Evolutionary conservation across 2,888 invertebrate species (phyloP), one percentile per base, ranked within the genome.

Genomic region (Pegoplata infirma): DNA sequence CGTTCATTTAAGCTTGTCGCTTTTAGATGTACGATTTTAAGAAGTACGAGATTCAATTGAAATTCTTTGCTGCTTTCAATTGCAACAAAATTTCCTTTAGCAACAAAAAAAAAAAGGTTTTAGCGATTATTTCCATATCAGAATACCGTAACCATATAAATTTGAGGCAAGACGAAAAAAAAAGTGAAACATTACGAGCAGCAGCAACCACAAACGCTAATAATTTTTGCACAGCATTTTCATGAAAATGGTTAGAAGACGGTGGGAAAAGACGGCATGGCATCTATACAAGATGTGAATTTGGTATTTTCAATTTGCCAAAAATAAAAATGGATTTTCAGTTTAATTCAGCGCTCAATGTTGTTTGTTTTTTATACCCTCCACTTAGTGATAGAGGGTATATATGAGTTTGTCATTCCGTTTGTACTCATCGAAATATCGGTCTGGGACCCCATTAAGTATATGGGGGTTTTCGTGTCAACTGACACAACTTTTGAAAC

Each of bases 251-350:
- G 25, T n/a, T 6, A 32, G 19, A 12, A 16, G 47, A 14, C 16
- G 16, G 25, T 44, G n/a, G 36, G 40, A 49, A 63, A 56, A 79
- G 61, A 67, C 71, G 28, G n/a, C 25, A 46, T 6, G 2, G 17
- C 4, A 47, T 17, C 8, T 53, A 32, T 44, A 71, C 74, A 74
- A 79, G 67, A 79, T 75, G 75, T 75, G 79, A 79, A 79, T 79
- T 79, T 79, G 61, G 66, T 75, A 79, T 79, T 82, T 82, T 82
- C 81, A 81, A 82, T 82, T 82, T 82, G 80, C 76, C 78, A 78
- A 69, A 73, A 69, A 67, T 67, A 71, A 58, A 79, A 72, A 72
- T 32, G 56, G 17, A 46, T 67, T 63, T 66, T 67, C 61, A 23
- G 16, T 75, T 79, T 72, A 71, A 71, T 79, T 71, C 67, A 68